Evolutionary conservation across 2,113 vertebrate species (phyloP).

Genomic region (Thunnus thynnus): DNA sequence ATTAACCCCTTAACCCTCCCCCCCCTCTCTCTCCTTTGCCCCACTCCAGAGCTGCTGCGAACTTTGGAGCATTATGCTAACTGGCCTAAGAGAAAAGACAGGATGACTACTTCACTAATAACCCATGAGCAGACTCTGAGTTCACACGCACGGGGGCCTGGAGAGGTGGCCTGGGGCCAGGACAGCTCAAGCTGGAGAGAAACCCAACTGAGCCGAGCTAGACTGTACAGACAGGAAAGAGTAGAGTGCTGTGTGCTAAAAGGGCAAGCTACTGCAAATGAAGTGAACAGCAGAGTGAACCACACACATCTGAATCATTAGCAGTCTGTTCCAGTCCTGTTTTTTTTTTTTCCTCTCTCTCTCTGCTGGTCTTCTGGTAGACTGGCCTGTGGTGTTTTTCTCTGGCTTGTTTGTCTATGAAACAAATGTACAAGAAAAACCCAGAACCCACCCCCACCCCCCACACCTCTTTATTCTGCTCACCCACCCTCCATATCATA

Average conservation of each 20-base stretch:
- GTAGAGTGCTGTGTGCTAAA: conserved; percentile 36
- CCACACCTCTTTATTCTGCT: neutral
- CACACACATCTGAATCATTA: conserved; percentile 52
- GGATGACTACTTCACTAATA: conserved; percentile 69
- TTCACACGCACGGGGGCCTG: conserved; percentile 20
- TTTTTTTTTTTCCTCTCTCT: neutral
- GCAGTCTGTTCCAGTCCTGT: conserved; percentile 33
- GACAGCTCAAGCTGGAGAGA: conserved; percentile 25
- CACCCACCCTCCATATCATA: neutral
- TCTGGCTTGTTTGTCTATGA: conserved; percentile 45
- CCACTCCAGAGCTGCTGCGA: conserved; percentile 33
- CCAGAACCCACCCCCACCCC: neutral
- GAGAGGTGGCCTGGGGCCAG: conserved; percentile 49
- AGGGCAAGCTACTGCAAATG: conserved; percentile 44
- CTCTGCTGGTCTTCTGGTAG: conserved; percentile 35
- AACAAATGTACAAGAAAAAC: conserved; percentile 61
- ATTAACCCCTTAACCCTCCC: conserved; percentile 34
- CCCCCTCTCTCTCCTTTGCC: neutral
- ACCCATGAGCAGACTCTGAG: conserved; percentile 48
- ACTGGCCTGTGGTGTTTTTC: conserved; percentile 38
- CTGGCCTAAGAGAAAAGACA: conserved; percentile 53
- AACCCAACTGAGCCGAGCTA: conserved; percentile 42
- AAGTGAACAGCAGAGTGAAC: conserved; percentile 53
- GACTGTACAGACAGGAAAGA: conserved; percentile 55
- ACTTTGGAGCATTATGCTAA: conserved; percentile 57